Percentiles rank a stretch among this genome's conserved stretches.
phyloP scores from a whole-genome alignment of 2,888 invertebrate genomes.

The Arrhopalites spinosus region DNA sequence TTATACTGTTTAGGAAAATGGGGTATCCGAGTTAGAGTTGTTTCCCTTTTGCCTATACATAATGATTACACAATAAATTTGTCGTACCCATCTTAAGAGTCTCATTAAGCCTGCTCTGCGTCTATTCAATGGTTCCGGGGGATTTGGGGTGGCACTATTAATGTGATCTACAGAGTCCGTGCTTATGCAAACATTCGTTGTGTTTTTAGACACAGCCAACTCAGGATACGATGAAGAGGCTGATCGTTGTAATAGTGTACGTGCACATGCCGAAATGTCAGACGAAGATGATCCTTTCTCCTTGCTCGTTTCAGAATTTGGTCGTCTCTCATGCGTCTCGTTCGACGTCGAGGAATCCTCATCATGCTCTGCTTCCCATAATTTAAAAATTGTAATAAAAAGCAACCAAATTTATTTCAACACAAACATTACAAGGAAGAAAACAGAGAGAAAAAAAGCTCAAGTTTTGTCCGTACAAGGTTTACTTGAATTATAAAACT shows the following conservation, averaged over 20 bases:
- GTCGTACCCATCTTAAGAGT: conserved; percentile 30
- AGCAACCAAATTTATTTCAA: conserved; percentile 14
- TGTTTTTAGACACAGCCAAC: conserved; percentile 24
- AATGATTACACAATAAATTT: conserved; percentile 6
- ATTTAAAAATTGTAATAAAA: conserved; percentile 14
- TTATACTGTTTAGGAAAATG: conserved; percentile 40
- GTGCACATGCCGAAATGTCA: conserved; percentile 23
- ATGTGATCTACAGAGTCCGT: conserved; percentile 22
- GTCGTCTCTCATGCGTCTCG: conserved; percentile 12
- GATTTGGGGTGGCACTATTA: conserved; percentile 7
- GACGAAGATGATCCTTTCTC: neutral
- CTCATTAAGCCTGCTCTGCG: conserved; percentile 21
- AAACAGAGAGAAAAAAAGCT: conserved; percentile 4
- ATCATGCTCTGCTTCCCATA: conserved; percentile 29
- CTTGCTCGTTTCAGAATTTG: neutral
- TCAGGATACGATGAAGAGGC: conserved; percentile 29
- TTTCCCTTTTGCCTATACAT: conserved; percentile 29
- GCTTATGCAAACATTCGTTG: conserved; percentile 19
- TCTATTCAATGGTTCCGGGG: conserved; percentile 26
- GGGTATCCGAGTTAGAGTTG: conserved; percentile 33
- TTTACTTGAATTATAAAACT: too few species aligned
- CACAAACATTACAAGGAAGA: neutral
- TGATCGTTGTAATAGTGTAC: conserved; percentile 8
- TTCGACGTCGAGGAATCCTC: conserved; percentile 8
- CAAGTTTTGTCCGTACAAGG: neutral